These are phyloP conservation scores for Gavia stellata DNA, from an alignment of 2,113 vertebrate genomes.

Conservation along the genomic window DNA sequence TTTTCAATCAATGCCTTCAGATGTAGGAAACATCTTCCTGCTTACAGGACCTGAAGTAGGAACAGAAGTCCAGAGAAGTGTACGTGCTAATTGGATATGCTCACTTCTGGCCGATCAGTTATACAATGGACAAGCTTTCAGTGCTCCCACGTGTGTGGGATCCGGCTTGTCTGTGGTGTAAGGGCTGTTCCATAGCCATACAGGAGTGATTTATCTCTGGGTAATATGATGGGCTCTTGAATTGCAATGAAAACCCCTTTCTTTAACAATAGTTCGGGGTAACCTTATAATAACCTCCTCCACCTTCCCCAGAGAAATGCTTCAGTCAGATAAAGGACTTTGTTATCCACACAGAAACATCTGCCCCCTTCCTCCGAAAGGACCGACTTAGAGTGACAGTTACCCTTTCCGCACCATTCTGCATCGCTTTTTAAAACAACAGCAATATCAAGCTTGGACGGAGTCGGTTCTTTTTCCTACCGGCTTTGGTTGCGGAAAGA, in stretches of 20 bases:
- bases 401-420: not conserved
- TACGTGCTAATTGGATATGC: not conserved
- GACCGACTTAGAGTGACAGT: not conserved
- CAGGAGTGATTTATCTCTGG: not conserved
- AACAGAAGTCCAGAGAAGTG: rapidly evolving
- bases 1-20: not conserved
- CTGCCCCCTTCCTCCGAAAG: not conserved
- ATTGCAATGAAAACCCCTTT: not conserved
- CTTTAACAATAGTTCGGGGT: not conserved
- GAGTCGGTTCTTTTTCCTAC: not conserved
- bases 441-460: not conserved
- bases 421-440: not conserved
- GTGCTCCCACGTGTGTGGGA: not conserved
- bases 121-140: not conserved
- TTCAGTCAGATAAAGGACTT: constrained; percentile 3
- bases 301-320: not conserved
- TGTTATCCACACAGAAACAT: not conserved
- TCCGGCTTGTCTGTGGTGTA: not conserved
- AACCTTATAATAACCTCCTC: not conserved
- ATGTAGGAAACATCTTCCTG: not conserved
- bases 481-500: not conserved
- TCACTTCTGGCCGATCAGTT: not conserved
- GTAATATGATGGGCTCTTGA: not conserved
- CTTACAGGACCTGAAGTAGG: not conserved
- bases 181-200: not conserved